Evolutionary conservation across 2,797 vertebrate species (phyloP).

Genomic region (Darevskia mixta): DNA sequence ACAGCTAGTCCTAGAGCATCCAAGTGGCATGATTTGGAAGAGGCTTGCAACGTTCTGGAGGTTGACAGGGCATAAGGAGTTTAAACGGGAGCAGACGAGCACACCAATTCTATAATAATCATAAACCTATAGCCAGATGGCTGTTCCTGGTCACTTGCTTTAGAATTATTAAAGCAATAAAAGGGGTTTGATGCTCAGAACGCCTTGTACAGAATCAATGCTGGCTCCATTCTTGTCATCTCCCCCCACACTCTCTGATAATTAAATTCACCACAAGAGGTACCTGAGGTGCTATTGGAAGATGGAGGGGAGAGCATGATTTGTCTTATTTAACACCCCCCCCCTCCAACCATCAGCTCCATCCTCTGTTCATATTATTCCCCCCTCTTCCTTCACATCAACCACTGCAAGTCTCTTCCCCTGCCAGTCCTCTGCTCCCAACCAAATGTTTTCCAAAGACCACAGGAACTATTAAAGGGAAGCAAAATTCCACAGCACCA

Average conservation of each 20-base stretch:
- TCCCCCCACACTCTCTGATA: background rate
- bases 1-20: conserved; percentile 16
- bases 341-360: rapidly evolving
- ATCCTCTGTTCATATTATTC: background rate
- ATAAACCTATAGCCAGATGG: background rate
- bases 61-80: conserved; percentile 1
- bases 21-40: conserved; percentile 1
- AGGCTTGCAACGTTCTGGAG: background rate
- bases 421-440: background rate
- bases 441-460: background rate
- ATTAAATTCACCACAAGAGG: conserved; percentile 12
- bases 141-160: background rate
- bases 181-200: background rate
- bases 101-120: background rate
- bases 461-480: conserved; percentile 2
- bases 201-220: background rate
- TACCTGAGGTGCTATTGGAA: background rate
- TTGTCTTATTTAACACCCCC: background rate
- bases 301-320: background rate
- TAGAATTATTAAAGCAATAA: conserved; percentile 1
- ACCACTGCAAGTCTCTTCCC: background rate
- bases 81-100: background rate
- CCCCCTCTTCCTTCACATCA: background rate
- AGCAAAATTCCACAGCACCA: background rate
- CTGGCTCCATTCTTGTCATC: background rate